Conservation (phyloP, 2,113 vertebrate species). For the Neolamprologus sp. region DNA sequence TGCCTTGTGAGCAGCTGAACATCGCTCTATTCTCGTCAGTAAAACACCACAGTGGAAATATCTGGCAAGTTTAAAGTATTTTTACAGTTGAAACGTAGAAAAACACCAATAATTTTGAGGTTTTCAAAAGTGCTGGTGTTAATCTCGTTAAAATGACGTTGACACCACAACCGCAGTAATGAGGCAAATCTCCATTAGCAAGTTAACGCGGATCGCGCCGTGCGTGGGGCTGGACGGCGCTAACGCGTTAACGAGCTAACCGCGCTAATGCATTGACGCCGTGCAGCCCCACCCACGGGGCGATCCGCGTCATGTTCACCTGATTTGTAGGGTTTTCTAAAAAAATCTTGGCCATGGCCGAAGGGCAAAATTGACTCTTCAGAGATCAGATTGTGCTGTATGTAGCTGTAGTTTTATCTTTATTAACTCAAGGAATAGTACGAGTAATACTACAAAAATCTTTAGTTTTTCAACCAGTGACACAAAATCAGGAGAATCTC, state of each 20-base stretch:
- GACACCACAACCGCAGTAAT: rapidly evolving
- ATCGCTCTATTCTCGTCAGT: rapidly evolving
- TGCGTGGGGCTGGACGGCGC: background rate
- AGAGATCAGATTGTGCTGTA: rapidly evolving
- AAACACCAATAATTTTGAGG: background rate
- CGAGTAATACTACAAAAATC: too few species aligned
- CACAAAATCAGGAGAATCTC: background rate
- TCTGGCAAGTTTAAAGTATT: background rate
- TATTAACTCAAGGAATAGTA: background rate
- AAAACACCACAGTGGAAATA: background rate
- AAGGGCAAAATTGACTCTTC: background rate
- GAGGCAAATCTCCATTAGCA: background rate
- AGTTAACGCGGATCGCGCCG: rapidly evolving
- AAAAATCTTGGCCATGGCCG: background rate
- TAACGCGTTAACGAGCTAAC: rapidly evolving
- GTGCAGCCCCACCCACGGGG: rapidly evolving
- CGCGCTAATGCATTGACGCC: background rate
- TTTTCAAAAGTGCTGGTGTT: background rate
- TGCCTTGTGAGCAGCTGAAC: background rate
- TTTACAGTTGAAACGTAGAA: background rate
- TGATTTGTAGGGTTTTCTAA: background rate
- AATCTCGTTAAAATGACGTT: rapidly evolving
- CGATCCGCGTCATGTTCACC: rapidly evolving
- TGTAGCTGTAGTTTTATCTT: background rate
- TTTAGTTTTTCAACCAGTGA: background rate